Percentiles rank a stretch among this genome's conserved stretches.
These are phyloP conservation scores for Apomyelois bistriatella DNA, from an alignment of 2,888 invertebrate genomes.

Conservation along the genomic window DNA sequence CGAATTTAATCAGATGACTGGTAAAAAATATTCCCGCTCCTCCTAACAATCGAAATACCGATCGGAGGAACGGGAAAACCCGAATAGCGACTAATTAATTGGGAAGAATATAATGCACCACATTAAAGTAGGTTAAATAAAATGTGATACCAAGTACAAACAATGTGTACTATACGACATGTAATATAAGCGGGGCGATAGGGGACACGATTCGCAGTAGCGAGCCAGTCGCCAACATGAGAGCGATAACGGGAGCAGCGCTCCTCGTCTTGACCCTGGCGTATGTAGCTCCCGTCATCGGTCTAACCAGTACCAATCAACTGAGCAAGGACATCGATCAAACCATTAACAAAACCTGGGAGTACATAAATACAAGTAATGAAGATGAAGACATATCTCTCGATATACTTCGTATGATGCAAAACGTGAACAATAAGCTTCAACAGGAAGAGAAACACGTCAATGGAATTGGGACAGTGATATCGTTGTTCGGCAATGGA, in stretches of 20 bases:
- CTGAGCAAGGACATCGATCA: constrained; percentile 80
- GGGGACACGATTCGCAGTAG: background rate
- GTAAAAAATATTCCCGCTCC: no score
- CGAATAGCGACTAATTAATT: no score
- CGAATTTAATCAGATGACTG: no score
- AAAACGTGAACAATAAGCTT: background rate
- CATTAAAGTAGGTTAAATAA: no score
- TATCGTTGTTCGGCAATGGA: constrained; percentile 57
- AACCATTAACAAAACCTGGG: constrained; percentile 82
- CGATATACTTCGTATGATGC: background rate
- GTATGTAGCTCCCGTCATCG: constrained; percentile 38
- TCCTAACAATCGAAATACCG: background rate
- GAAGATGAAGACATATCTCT: constrained; percentile 37
- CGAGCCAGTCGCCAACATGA: background rate
- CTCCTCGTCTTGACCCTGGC: constrained; percentile 39
- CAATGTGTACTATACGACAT: background rate
- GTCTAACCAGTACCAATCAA: constrained; percentile 80
- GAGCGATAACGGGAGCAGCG: constrained; percentile 41
- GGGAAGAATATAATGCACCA: no score
- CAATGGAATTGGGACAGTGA: constrained; percentile 50
- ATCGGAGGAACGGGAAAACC: background rate
- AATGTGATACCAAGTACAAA: background rate
- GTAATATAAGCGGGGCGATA: background rate
- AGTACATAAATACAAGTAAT: constrained; percentile 76
- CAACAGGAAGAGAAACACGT: constrained; percentile 29